Conservation (phyloP, 2,797 vertebrate species). For the Argyrosomus regius region DNA sequence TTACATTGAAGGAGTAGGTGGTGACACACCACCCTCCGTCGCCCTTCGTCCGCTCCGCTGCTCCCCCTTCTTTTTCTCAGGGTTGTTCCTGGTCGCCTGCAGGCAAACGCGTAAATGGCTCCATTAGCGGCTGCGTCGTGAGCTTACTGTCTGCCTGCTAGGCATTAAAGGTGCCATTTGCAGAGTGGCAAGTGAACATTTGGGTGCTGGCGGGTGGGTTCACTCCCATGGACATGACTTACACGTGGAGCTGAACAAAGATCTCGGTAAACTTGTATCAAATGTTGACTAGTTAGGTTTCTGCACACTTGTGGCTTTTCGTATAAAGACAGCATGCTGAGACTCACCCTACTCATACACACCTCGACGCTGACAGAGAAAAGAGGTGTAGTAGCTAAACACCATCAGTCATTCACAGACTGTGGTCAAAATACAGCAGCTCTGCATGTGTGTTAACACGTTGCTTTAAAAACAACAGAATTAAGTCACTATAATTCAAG, state of each 20-base stretch:
- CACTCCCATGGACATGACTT: conserved; percentile 8
- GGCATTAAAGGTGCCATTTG: conserved; percentile 42
- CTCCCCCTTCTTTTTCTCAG: conserved; percentile 12
- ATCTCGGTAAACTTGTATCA: not conserved
- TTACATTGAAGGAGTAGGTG: not conserved
- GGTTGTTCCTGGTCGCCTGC: conserved; percentile 41
- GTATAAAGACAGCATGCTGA: not conserved
- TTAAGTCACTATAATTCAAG: not conserved
- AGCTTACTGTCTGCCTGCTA: conserved; percentile 19
- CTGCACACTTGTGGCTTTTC: not conserved
- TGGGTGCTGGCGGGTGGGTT: not conserved
- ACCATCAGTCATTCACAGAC: not conserved
- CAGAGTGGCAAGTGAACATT: conserved; percentile 18
- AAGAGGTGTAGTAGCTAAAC: not conserved
- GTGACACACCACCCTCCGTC: conserved; percentile 11
- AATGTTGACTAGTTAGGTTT: not conserved
- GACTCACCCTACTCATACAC: not conserved
- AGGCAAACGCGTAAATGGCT: conserved; percentile 54
- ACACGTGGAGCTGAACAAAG: conserved; percentile 18
- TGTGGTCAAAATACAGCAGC: not conserved
- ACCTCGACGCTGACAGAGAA: not conserved
- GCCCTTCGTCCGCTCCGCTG: not conserved
- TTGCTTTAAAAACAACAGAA: not conserved
- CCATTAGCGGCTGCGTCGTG: conserved; percentile 54
- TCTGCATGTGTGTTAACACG: not conserved